phyloP scores from a whole-genome alignment of 2,797 vertebrate species.

The Monodelphis domestica region DNA sequence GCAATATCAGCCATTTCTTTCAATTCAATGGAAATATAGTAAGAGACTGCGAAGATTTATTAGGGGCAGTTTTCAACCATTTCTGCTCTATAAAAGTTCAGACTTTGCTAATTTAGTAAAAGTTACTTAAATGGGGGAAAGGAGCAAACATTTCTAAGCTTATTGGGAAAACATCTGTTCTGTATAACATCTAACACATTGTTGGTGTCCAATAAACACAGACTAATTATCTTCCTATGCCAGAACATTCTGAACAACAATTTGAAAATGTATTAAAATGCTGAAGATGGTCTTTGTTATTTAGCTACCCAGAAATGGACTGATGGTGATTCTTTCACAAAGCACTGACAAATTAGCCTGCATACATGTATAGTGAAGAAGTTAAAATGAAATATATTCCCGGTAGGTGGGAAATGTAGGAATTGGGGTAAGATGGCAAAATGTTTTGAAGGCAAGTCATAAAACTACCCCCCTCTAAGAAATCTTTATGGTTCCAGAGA shows the following conservation, averaged over 20 bases:
- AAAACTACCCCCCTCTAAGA: conserved; percentile 23
- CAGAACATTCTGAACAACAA: conserved; percentile 34
- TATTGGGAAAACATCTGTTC: conserved; percentile 43
- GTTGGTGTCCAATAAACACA: conserved; percentile 45
- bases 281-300: conserved; percentile 21
- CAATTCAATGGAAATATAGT: conserved; percentile 65
- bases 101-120: conserved; percentile 63
- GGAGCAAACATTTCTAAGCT: conserved; percentile 48
- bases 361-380: conserved; percentile 5
- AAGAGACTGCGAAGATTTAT: conserved; percentile 70
- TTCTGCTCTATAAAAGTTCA: conserved; percentile 63
- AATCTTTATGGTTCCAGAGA: conserved; percentile 33
- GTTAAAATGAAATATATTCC: conserved; percentile 40
- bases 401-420: neutral
- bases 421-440: conserved; percentile 8
- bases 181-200: conserved; percentile 43
- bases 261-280: conserved; percentile 45
- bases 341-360: conserved; percentile 30
- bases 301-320: conserved; percentile 25
- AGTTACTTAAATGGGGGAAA: conserved; percentile 52
- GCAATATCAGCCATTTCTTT: conserved; percentile 72
- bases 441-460: conserved; percentile 44
- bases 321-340: conserved; percentile 20
- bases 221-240: conserved; percentile 49
- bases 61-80: conserved; percentile 68